phyloP scores from a whole-genome alignment of 2,888 invertebrate genomes.

The Notocelia uddmanniana region DNA sequence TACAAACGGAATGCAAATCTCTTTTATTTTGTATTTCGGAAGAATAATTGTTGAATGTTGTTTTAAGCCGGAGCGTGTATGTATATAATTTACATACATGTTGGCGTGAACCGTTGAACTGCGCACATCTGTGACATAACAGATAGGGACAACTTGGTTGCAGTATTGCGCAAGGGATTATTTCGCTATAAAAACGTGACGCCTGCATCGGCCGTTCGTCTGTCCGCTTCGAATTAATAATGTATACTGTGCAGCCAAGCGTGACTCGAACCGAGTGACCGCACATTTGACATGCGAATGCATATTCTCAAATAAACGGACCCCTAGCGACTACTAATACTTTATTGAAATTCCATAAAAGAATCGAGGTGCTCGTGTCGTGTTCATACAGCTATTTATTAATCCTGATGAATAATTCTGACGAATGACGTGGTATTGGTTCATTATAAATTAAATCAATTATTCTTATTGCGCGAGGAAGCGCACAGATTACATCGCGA shows the following conservation, averaged over 20 bases:
- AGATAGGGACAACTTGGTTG: conserved; percentile 28
- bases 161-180: conserved; percentile 32
- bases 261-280: conserved; percentile 49
- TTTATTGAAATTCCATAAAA: conserved; percentile 35
- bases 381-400: conserved; percentile 7
- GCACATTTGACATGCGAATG: conserved; percentile 46
- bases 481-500: conserved; percentile 63
- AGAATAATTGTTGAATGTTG: conserved; percentile 22
- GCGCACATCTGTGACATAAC: conserved; percentile 20
- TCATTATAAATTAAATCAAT: conserved; percentile 56
- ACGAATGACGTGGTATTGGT: conserved; percentile 27
- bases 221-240: conserved; percentile 60
- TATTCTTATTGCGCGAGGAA: conserved; percentile 65
- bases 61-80: conserved; percentile 6
- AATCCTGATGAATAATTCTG: conserved; percentile 18
- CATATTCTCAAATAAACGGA: conserved; percentile 35
- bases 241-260: conserved; percentile 57
- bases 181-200: conserved; percentile 40
- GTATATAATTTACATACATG: conserved; percentile 1
- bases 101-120: conserved; percentile 5
- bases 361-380: conserved; percentile 16
- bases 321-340: conserved; percentile 24
- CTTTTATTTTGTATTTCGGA: conserved; percentile 10
- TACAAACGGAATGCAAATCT: conserved; percentile 8
- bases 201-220: conserved; percentile 17